Evolutionary conservation across 2,888 invertebrate species (phyloP).

Genomic region (Apotomis turbidana): DNA sequence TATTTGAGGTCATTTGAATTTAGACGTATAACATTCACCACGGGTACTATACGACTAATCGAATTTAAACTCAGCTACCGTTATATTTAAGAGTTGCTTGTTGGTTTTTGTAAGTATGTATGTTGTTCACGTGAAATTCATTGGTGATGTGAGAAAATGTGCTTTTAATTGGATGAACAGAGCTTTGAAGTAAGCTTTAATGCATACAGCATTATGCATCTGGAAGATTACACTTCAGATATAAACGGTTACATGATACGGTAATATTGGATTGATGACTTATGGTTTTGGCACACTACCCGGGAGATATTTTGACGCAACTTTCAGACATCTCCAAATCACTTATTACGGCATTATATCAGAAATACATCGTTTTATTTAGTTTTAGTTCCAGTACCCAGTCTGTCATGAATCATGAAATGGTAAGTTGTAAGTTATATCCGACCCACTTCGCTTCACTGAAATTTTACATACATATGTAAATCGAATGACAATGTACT

Average conservation of each 20-base stretch:
- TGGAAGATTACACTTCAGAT: conserved; percentile 15
- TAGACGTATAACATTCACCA: conserved; percentile 15
- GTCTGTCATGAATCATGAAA: no score
- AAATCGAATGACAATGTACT: no score
- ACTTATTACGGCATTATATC: no score
- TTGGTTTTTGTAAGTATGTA: conserved; percentile 3
- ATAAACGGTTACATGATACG: conserved; percentile 2
- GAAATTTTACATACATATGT: no score
- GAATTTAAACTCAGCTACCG: not conserved
- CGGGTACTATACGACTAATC: no score
- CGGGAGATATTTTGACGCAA: not conserved
- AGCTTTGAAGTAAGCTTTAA: conserved; percentile 33
- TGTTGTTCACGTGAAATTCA: conserved; percentile 39
- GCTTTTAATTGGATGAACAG: conserved; percentile 37
- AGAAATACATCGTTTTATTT: no score
- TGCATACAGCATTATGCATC: conserved; percentile 38
- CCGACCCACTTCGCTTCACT: no score
- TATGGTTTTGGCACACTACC: not conserved
- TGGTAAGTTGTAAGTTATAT: no score
- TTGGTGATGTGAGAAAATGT: conserved; percentile 40
- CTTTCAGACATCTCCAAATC: no score
- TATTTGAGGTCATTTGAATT: conserved; percentile 6
- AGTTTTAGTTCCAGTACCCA: no score
- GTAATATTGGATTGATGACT: not conserved
- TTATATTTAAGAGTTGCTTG: not conserved